Base-by-base conservation (phyloP, 2,113 vertebrate species). In the Corythornis vintsioides region DNA sequence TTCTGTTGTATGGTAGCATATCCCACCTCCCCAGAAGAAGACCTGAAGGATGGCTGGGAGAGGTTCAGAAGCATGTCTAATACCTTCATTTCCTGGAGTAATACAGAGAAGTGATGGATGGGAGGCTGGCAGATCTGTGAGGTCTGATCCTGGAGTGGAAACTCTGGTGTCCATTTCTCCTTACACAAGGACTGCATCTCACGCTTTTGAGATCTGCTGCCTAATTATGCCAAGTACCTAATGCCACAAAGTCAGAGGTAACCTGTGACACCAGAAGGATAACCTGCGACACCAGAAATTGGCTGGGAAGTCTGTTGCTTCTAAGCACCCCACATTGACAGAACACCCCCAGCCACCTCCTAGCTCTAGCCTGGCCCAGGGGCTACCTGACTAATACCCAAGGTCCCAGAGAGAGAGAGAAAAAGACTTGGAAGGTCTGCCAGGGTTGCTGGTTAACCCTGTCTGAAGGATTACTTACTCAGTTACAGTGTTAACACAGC, bases 271-370 rank as follows among this genome's bases (percentile, higher is more conserved):
- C 22, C 1, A 1, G 38, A 43, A 22, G 9, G 38, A 38, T 38
- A 38, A 38, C 38, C 38, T 38, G 38, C 38, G 11, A 53, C 38
- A 53, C 25, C 1, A 1, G 38, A 43, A 22, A 7, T 63, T 53
- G 53, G n/a, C 48, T 48, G 26, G 8, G 53, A 22, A 67, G 13
- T 14, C 15, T 20, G 13, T 8, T 40, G 55, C 26, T 53, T 57
- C n/a, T 13, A n/a, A 42, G 19, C 43, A 69, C 8, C 31, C 33
- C 56, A 47, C 0, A 0, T 4, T 63, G 52, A 55, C 19, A 18
- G 29, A 31, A 40, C 56, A 69, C 9, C 9, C 8, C 6, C 38
- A 52, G 9, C 10, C 28, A 45, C 0, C 35, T 56, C 25, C 47
- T 6, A 15, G 28, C 67, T 65, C 45, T 20, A 50, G 45, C 12